Conservation (phyloP, 2,797 vertebrate species). For the Gallinago solitaria region DNA sequence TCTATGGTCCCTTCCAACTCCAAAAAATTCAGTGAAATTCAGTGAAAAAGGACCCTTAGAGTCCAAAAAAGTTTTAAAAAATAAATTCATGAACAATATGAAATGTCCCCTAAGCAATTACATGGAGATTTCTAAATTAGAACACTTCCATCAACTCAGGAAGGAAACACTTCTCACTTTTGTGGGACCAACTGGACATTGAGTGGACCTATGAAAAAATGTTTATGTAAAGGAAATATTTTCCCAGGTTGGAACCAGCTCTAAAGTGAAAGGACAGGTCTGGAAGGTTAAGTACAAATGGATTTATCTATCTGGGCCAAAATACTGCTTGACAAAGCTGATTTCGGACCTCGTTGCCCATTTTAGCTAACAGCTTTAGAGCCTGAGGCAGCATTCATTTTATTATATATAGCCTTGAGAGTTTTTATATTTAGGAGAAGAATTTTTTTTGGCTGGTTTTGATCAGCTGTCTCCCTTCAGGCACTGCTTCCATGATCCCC, state of each 20-base stretch:
- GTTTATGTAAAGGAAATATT: neutral
- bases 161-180: neutral
- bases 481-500: neutral
- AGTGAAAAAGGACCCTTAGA: neutral
- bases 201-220: neutral
- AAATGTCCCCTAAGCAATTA: neutral
- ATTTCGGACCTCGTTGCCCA: neutral
- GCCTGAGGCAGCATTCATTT: neutral
- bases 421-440: constrained; percentile 1
- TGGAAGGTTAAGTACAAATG: neutral
- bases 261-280: neutral
- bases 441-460: neutral
- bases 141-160: neutral
- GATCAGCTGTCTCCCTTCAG: neutral
- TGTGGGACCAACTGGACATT: neutral
- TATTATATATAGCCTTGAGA: neutral
- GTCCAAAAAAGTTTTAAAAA: neutral
- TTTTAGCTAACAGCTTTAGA: neutral
- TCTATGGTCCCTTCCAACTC: too few relatives aligned
- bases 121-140: neutral
- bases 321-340: neutral
- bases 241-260: neutral
- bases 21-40: too few relatives aligned
- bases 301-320: neutral
- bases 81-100: neutral